Conservation (phyloP, 2,888 invertebrate genomes). For the Electrophaes corylata region DNA sequence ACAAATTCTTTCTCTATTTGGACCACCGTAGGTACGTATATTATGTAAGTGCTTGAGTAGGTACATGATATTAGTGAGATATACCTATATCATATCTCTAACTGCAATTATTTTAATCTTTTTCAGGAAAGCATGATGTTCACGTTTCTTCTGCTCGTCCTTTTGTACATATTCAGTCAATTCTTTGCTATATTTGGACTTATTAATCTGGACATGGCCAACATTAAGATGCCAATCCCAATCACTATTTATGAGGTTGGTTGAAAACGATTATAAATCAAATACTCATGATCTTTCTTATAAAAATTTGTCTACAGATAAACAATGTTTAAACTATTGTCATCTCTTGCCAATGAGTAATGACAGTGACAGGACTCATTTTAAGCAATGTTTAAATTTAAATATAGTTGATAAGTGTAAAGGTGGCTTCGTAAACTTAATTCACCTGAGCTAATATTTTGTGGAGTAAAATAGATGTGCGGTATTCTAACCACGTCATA, state of each 20-base stretch:
- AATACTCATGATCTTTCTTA: too few relatives aligned
- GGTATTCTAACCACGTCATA: neutral
- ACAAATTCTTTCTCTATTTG: too few relatives aligned
- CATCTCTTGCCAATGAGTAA: too few relatives aligned
- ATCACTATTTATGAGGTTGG: constrained; percentile 74
- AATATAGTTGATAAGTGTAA: too few relatives aligned
- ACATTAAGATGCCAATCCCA: constrained; percentile 74
- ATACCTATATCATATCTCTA: neutral
- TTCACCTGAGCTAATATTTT: too few relatives aligned
- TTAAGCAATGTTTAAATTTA: too few relatives aligned
- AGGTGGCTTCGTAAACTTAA: too few relatives aligned
- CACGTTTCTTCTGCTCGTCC: constrained; percentile 69
- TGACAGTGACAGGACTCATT: too few relatives aligned
- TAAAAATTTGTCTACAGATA: too few relatives aligned
- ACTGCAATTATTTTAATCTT: neutral
- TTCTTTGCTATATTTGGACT: constrained; percentile 77
- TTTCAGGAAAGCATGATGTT: constrained; percentile 81
- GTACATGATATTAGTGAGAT: neutral
- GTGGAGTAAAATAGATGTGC: neutral
- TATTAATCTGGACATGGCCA: constrained; percentile 75
- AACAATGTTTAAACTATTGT: too few relatives aligned
- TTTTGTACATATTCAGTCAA: constrained; percentile 77
- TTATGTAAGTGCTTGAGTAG: neutral
- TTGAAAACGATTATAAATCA: constrained; percentile 28
- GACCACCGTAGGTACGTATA: neutral